Evolutionary conservation across 2,113 vertebrate genomes (phyloP).

Genomic region (Hemichromis elongatus): DNA sequence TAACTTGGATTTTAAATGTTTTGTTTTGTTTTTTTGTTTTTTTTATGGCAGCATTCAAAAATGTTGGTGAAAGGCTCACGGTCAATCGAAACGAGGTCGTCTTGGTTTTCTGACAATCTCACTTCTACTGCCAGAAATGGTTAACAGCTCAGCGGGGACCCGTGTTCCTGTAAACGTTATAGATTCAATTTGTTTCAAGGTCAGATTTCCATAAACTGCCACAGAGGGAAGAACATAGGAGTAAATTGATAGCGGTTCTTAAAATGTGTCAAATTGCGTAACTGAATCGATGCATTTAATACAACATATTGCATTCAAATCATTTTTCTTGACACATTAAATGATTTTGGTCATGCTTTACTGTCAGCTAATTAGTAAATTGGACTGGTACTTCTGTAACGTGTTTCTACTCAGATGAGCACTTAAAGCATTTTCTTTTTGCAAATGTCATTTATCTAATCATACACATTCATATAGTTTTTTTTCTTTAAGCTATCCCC

Average conservation of each 20-base stretch:
- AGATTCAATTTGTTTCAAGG: not conserved
- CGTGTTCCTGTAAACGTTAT: not conserved
- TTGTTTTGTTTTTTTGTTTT: no score
- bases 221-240: rapidly evolving
- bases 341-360: not conserved
- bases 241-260: not conserved
- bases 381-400: not conserved
- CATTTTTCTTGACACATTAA: not conserved
- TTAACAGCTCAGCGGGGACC: not conserved
- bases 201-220: not conserved
- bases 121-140: not conserved
- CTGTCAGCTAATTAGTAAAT: not conserved
- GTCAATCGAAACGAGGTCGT: not conserved
- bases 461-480: not conserved
- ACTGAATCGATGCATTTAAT: not conserved
- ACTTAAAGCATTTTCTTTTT: not conserved
- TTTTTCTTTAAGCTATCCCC: not conserved
- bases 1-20: no score
- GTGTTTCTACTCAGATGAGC: not conserved
- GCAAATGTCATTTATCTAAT: not conserved
- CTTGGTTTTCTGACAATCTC: not conserved
- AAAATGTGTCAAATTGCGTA: not conserved
- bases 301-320: not conserved
- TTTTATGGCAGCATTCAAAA: no score
- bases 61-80: not conserved